Percentiles rank a stretch among this genome's conserved stretches.
These are phyloP conservation scores for Syngnathus rostellatus DNA, from an alignment of 2,797 vertebrate species.

Conservation along the genomic window DNA sequence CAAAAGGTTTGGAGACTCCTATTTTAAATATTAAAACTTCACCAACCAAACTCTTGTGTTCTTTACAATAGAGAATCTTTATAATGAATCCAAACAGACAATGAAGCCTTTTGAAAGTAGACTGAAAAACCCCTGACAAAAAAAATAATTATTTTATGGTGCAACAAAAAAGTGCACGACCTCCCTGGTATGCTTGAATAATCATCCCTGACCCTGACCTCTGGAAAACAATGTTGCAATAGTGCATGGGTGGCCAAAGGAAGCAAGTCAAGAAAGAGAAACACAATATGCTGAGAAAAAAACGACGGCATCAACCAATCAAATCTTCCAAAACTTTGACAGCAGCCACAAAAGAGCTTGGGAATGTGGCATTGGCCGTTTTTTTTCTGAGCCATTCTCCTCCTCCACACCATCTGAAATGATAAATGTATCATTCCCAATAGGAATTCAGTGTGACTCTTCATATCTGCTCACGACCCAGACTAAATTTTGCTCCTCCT, in stretches of 20 bases:
- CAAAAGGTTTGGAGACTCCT: too few species aligned
- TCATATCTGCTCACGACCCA: too few species aligned
- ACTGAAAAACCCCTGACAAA: background rate
- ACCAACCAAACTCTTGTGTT: background rate
- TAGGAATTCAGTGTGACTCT: too few species aligned
- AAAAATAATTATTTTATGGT: background rate
- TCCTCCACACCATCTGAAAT: too few species aligned
- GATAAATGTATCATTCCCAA: too few species aligned
- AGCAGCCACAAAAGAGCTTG: background rate
- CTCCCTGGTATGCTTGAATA: slow-evolving; percentile 8
- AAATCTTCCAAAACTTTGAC: background rate
- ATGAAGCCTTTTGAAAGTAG: slow-evolving; percentile 1
- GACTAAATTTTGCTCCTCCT: too few species aligned
- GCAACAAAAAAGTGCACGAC: slow-evolving; percentile 9
- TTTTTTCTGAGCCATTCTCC: too few species aligned
- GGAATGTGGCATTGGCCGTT: background rate
- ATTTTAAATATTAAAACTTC: background rate
- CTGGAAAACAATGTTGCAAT: slow-evolving; percentile 8
- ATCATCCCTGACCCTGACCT: slow-evolving; percentile 9
- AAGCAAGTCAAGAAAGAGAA: slow-evolving; percentile 10
- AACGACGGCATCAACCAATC: background rate
- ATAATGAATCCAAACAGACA: background rate
- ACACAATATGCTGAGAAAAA: slow-evolving; percentile 5
- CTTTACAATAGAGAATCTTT: too few species aligned
- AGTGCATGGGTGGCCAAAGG: slow-evolving; percentile 1